A percentile compares a stretch with the other conserved stretches of the same genome.
Conservation (phyloP, 2,113 vertebrate genomes). For the Crotalus viridis region DNA sequence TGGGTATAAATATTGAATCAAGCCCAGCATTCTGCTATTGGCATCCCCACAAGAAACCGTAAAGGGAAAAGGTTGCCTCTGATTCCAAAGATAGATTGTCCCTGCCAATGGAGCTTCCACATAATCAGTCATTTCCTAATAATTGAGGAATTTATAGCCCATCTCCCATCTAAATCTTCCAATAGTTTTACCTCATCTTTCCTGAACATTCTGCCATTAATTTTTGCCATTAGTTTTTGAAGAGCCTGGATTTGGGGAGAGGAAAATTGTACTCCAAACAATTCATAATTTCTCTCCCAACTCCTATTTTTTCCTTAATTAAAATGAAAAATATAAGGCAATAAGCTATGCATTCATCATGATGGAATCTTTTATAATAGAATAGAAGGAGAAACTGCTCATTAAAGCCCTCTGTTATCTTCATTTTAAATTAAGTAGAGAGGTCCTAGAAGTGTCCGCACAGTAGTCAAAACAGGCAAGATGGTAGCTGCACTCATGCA, state of each 20-base stretch:
- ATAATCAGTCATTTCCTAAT: neutral
- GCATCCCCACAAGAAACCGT: neutral
- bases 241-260: neutral
- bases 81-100: neutral
- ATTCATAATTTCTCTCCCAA: neutral
- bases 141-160: neutral
- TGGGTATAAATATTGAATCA: neutral
- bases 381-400: too few relatives aligned
- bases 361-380: neutral
- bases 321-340: neutral
- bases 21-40: neutral
- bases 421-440: neutral
- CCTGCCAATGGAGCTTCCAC: neutral
- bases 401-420: neutral
- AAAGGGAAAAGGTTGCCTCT: neutral
- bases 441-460: neutral
- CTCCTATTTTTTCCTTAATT: neutral
- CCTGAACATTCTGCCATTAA: neutral
- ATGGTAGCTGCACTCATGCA: neutral
- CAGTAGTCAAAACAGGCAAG: neutral
- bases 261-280: neutral
- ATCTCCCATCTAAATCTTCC: neutral
- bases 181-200: neutral
- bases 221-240: neutral
- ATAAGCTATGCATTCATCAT: neutral